Evolutionary conservation across 2,797 vertebrate genomes (phyloP).

Genomic region (Pampus argenteus): DNA sequence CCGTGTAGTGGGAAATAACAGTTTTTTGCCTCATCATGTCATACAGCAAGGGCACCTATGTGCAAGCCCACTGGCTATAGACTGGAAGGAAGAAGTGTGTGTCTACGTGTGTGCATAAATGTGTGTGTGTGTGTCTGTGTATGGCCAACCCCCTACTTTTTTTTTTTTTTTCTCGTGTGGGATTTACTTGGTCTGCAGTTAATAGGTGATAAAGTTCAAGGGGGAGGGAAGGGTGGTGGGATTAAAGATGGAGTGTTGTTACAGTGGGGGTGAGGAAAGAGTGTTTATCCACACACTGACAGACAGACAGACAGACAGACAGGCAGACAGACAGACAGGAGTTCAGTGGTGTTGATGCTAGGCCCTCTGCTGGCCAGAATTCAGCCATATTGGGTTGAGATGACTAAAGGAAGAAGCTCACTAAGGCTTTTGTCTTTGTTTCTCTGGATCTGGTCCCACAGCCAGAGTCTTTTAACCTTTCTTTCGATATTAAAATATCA

Average conservation of each 20-base stretch:
- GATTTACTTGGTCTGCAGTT: conserved; percentile 86
- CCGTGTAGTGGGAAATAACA: conserved; percentile 82
- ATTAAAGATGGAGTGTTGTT: conserved; percentile 81
- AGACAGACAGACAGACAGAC: conserved; percentile 24
- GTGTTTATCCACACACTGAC: conserved; percentile 43
- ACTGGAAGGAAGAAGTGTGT: conserved; percentile 35
- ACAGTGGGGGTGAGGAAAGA: conserved; percentile 48
- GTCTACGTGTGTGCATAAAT: conserved; percentile 8
- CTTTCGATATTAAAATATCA: background rate
- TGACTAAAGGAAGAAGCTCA: background rate
- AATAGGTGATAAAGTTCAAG: conserved; percentile 86
- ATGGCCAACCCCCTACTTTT: conserved; percentile 37
- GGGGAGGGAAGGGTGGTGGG: conserved; percentile 74
- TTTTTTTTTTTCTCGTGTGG: conserved; percentile 56
- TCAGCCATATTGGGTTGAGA: background rate
- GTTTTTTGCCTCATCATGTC: conserved; percentile 83
- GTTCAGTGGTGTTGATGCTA: conserved; percentile 20
- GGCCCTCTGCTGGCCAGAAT: conserved; percentile 56
- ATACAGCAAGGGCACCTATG: conserved; percentile 78
- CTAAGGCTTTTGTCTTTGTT: background rate
- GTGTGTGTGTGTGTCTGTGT: conserved; percentile 12
- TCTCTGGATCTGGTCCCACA: background rate
- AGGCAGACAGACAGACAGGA: background rate
- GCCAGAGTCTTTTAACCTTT: background rate
- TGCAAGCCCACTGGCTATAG: conserved; percentile 54